These are phyloP conservation scores for Amblyornis subalaris DNA, from an alignment of 2,113 vertebrate genomes.

Conservation along the genomic window DNA sequence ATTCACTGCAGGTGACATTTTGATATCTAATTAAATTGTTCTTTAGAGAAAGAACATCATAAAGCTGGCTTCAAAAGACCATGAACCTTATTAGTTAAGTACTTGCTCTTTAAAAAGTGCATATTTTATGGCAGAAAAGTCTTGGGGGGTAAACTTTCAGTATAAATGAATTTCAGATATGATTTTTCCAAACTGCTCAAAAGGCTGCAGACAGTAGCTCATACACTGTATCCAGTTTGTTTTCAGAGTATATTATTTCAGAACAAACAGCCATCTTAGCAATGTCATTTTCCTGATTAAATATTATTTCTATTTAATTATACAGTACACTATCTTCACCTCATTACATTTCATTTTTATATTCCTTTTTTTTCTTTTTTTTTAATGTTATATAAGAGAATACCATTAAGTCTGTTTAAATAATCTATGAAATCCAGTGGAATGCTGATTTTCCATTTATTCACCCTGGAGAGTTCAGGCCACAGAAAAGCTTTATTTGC, in stretches of 20 bases:
- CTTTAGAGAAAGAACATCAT: constrained; percentile 32
- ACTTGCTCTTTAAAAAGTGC: constrained; percentile 21
- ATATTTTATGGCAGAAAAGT: constrained; percentile 6
- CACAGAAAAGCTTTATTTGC: not conserved
- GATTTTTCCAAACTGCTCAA: not conserved
- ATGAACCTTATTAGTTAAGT: constrained; percentile 22
- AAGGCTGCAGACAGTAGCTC: not conserved
- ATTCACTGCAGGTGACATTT: constrained; percentile 41
- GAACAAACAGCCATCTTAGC: not conserved
- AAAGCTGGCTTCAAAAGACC: constrained; percentile 31
- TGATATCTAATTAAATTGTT: constrained; percentile 54
- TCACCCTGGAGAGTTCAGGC: not conserved
- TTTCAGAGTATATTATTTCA: constrained; percentile 5
- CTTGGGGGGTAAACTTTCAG: not conserved
- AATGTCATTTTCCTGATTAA: not conserved
- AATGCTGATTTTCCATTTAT: constrained; percentile 20
- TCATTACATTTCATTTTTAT: not conserved
- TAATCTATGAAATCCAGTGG: not conserved
- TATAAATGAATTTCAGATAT: not conserved
- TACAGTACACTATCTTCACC: not conserved
- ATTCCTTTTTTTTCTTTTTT: not conserved
- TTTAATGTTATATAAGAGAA: not conserved
- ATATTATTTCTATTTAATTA: not conserved
- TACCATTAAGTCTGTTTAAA: not conserved
- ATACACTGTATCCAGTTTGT: not conserved